Evolutionary conservation across 2,888 invertebrate species (phyloP).

Genomic region (Sicus ferrugineus): DNA sequence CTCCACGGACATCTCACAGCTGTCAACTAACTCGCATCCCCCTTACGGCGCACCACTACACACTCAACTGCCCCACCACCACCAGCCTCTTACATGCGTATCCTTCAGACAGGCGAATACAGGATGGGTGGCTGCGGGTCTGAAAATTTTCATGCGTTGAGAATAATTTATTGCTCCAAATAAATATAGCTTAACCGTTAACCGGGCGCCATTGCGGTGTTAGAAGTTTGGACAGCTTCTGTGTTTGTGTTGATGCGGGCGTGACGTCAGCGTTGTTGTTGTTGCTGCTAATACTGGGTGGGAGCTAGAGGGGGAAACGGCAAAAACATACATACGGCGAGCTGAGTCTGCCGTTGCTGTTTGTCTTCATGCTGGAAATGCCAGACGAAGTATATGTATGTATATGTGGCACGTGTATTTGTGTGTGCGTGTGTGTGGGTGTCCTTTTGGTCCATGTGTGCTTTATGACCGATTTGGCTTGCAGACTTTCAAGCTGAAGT

Average conservation of each 20-base stretch:
- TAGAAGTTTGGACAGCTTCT: conserved; percentile 43
- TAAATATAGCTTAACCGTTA: conserved; percentile 53
- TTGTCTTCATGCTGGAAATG: conserved; percentile 1
- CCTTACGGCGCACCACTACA: not conserved
- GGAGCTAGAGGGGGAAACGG: not conserved
- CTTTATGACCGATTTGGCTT: no score
- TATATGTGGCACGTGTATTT: conserved; percentile 4
- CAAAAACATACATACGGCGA: not conserved
- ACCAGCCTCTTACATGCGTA: not conserved
- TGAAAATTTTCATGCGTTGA: conserved; percentile 41
- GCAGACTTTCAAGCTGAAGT: no score
- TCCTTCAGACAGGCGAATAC: not conserved
- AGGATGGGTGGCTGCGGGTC: not conserved
- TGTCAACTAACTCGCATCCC: not conserved
- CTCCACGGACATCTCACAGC: not conserved
- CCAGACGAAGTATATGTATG: not conserved
- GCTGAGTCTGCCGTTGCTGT: not conserved
- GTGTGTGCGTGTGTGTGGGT: no score
- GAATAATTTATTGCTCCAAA: conserved; percentile 53
- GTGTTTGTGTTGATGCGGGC: conserved; percentile 35
- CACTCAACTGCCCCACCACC: not conserved
- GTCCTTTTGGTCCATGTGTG: no score
- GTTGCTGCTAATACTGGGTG: conserved; percentile 12
- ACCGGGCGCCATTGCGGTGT: conserved; percentile 44
- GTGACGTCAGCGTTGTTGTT: not conserved